Conservation (phyloP, 2,797 vertebrate species). For the Epinephelus awoara region DNA sequence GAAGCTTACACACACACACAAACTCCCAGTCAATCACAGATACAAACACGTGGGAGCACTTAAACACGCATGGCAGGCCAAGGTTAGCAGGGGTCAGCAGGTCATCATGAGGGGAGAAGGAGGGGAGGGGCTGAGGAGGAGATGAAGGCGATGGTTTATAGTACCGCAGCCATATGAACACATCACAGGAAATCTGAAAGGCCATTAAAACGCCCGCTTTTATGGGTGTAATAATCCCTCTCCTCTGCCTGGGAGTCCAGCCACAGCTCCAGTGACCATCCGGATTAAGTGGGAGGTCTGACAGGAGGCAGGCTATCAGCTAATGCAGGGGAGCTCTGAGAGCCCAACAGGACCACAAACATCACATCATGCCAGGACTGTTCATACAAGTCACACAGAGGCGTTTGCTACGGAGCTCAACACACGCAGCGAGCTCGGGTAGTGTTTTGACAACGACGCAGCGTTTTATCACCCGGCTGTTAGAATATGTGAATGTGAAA, state of each 20-base stretch:
- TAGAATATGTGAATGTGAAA: conserved; percentile 43
- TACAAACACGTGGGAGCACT: conserved; percentile 59
- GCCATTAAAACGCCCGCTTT: conserved; percentile 84
- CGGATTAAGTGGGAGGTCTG: conserved; percentile 79
- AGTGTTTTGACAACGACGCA: conserved; percentile 29
- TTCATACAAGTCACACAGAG: conserved; percentile 51
- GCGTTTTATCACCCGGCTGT: conserved; percentile 31
- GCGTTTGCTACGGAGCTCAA: conserved; percentile 34
- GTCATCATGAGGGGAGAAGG: conserved; percentile 51
- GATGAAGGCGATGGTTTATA: conserved; percentile 77
- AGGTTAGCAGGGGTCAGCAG: conserved; percentile 75
- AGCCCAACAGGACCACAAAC: conserved; percentile 64
- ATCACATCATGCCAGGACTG: conserved; percentile 46
- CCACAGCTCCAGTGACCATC: conserved; percentile 68
- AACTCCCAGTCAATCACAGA: conserved; percentile 56
- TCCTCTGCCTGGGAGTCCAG: conserved; percentile 74
- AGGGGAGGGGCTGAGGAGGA: conserved; percentile 36
- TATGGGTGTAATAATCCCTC: conserved; percentile 85
- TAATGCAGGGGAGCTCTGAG: conserved; percentile 72
- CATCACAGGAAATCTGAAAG: conserved; percentile 80
- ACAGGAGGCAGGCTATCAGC: conserved; percentile 76
- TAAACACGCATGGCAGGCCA: conserved; percentile 62
- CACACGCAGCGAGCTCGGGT: not conserved
- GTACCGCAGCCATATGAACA: conserved; percentile 78
- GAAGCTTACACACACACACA: conserved; percentile 19